Evolutionary conservation across 2,888 invertebrate genomes (phyloP).

Genomic region (Sminthurides aquaticus): DNA sequence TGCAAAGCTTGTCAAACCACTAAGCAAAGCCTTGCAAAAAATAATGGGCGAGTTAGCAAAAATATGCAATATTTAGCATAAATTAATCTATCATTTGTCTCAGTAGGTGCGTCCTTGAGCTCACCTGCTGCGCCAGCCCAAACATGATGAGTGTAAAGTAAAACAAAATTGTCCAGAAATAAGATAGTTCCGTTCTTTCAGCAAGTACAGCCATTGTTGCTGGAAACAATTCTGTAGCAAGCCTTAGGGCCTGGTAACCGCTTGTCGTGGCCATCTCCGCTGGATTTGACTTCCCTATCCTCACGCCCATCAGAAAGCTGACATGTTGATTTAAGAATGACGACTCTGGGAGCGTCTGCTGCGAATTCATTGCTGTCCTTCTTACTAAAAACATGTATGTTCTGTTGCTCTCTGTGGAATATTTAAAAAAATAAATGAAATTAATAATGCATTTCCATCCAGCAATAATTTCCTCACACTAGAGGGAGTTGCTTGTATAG

Average conservation of each 20-base stretch:
- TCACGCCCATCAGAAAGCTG: conserved; percentile 63
- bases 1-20: too few species aligned
- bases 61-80: too few species aligned
- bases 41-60: too few species aligned
- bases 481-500: too few species aligned
- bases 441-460: conserved; percentile 3
- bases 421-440: conserved; percentile 17
- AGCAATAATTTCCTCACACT: too few species aligned
- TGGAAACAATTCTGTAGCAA: conserved; percentile 84
- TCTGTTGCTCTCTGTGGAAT: conserved; percentile 60
- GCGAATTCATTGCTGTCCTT: conserved; percentile 52
- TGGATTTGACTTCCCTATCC: conserved; percentile 54
- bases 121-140: conserved; percentile 72
- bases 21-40: too few species aligned
- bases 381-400: conserved; percentile 63
- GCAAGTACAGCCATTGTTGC: conserved; percentile 72
- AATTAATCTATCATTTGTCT: too few species aligned
- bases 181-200: conserved; percentile 62
- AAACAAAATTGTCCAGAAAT: conserved; percentile 80
- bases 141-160: conserved; percentile 77
- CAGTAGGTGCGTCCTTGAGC: background rate
- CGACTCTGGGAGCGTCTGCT: conserved; percentile 57
- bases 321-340: conserved; percentile 55
- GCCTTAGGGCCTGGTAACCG: conserved; percentile 68
- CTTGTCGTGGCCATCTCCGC: conserved; percentile 22